Evolutionary conservation across 1,140 invertebrate genomes (phyloP), one percentile per base, ranked within the genome.

Genomic region (Philaenus spumarius): DNA sequence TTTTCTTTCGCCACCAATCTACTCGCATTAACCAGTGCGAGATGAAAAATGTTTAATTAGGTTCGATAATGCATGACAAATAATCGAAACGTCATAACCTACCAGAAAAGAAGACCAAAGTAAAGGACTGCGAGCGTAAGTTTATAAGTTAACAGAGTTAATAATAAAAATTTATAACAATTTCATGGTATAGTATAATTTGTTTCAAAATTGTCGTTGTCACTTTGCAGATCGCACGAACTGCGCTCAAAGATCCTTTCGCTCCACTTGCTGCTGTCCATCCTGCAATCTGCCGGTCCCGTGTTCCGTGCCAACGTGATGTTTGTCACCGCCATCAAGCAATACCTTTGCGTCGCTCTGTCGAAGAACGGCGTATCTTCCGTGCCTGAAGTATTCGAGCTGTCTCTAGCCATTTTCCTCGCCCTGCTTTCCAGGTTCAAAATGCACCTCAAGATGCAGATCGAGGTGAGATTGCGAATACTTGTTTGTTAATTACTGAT

Each of bases 341-440:
- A 98, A 70, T 98, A 98, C 72, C 76, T 99, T 0, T 99, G 97
- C 76, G 95, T 99, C 1, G 95, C 97, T 0, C 71, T 99, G 17
- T 97, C 94, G 0, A 98, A 98, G 71, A 99, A 99, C 78, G 97
- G 96, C 0, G 95, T 98, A 11, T 98, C 95, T 35, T 89, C 93
- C 20, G 92, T 97, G 15, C 89, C 95, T 2, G 93, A 98, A 79
- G 94, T 99, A 1, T 99, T 99, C 77, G 94, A 99, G 73, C 73
- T 99, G 6, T 97, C 95, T 0, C 72, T 99, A 12, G 91, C 93
- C 7, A 93, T 99, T 58, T 99, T 99, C 75, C 81, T 99, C 5
- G 93, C 93, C 14, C 75, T 99, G 0, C 72, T 99, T 11, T 90
- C 94, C 46, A 95, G 97, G 66, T 99, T 99, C 71, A 99, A 98